Evolutionary conservation across 2,888 invertebrate species (phyloP), one percentile per base, ranked within the genome.

Genomic region (Notodonta ziczac): DNA sequence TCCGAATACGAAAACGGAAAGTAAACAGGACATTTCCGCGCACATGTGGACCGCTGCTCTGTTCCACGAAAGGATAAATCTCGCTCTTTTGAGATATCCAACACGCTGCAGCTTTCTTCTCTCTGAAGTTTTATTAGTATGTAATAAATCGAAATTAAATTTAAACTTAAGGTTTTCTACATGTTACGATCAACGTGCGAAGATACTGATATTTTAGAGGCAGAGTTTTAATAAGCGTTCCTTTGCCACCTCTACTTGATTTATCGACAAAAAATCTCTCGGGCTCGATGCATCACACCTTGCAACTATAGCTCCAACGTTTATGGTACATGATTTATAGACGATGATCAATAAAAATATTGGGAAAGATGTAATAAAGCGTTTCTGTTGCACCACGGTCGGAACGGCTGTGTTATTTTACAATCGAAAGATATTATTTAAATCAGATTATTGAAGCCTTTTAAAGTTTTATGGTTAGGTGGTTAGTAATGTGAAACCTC

Each of bases 1-100:
- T 81, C 86, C 87, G 81, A 88, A 88, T 85, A 83, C 81, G 86
- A 86, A 83, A 84, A 82, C 80, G 73, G 80, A 83, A 85, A 86
- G 85, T 86, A 89, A 89, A 90, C 88, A 88, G 81, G 73, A 80
- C 79, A 83, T 89, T 89, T 90, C 89, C 88, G 87, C 81, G 84
- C 89, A 87, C 85, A 86, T 87, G 88, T 80, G 70, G 72, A 74
- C 73, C 69, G 66, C 66, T 67, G 69, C 72, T 65, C 58, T 63
- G 67, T 83, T 83, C 82, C 69, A 66, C 71, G 83, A 83, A 82
- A 74, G 78, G 76, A 81, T 78, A 80, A 73, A 80, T 73, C 76
- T 68, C 70, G 67, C 69, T 69, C 81, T 81, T 75, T 81, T 78
- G 76, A 79, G 79, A 75, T 77, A 78, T 68, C 71, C 72, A 76